Evolutionary conservation across 2,797 vertebrate genomes (phyloP).

Genomic region (Mico argentatus): DNA sequence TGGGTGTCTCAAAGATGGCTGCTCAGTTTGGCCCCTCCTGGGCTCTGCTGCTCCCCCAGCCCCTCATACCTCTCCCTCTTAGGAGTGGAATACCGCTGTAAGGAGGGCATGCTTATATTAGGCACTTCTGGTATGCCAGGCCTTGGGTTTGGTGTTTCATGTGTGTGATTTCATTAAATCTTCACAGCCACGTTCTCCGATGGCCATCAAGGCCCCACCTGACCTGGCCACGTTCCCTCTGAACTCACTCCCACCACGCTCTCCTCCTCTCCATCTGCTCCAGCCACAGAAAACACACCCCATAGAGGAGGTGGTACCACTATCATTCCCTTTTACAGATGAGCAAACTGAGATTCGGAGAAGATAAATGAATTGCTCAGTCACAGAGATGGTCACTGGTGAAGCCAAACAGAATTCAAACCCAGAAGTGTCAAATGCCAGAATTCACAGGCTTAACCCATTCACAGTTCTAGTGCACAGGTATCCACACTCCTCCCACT

Average conservation of each 20-base stretch:
- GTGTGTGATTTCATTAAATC: background rate
- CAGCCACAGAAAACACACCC: background rate
- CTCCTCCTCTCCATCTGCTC: background rate
- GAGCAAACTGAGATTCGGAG: background rate
- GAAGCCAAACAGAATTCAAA: background rate
- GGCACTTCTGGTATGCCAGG: background rate
- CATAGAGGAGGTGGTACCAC: fast-evolving
- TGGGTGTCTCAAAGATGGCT: background rate
- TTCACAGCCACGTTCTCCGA: background rate
- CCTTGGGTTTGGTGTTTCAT: background rate
- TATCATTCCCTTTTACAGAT: background rate
- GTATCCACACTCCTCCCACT: background rate
- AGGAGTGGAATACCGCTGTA: fast-evolving
- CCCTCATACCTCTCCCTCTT: too few relatives aligned
- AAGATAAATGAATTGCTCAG: background rate
- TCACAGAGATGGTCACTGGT: background rate
- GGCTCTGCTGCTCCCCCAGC: background rate
- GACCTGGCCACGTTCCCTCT: background rate
- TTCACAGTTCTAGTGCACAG: background rate
- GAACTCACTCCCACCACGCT: background rate
- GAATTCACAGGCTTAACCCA: background rate
- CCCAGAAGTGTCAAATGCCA: background rate
- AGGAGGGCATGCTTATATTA: background rate
- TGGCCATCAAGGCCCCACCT: background rate
- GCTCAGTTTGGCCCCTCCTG: background rate